phyloP scores from a whole-genome alignment of 2,113 vertebrate species.

The Phaethon lepturus region DNA sequence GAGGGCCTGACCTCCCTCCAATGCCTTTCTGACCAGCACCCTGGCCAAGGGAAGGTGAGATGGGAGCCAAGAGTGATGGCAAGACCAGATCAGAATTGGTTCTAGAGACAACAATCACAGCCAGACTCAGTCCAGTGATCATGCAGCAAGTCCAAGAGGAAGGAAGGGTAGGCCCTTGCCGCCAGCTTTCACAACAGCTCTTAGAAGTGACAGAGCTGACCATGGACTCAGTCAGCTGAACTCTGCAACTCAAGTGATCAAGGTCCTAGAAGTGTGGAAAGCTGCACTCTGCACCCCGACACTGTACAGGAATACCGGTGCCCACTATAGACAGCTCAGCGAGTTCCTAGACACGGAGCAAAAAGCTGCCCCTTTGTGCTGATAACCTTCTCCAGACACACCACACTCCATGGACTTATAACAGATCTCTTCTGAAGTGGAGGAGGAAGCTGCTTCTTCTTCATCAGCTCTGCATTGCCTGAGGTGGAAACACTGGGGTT shows the following conservation, averaged over 20 bases:
- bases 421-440: background rate
- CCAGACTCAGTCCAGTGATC: background rate
- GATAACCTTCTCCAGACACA: background rate
- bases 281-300: background rate
- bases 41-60: background rate
- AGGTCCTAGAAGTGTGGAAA: background rate
- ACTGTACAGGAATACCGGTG: background rate
- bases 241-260: background rate
- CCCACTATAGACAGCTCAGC: background rate
- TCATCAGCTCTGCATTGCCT: background rate
- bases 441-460: background rate
- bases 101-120: background rate
- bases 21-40: background rate
- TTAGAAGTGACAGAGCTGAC: background rate
- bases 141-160: background rate
- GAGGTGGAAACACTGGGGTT: background rate
- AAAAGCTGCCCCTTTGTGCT: background rate
- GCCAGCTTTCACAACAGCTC: background rate
- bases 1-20: background rate
- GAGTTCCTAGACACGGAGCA: background rate
- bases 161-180: background rate
- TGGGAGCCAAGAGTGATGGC: background rate
- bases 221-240: background rate
- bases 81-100: background rate
- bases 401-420: background rate